phyloP scores from a whole-genome alignment of 2,113 vertebrate species.

The Platysteira castanea region DNA sequence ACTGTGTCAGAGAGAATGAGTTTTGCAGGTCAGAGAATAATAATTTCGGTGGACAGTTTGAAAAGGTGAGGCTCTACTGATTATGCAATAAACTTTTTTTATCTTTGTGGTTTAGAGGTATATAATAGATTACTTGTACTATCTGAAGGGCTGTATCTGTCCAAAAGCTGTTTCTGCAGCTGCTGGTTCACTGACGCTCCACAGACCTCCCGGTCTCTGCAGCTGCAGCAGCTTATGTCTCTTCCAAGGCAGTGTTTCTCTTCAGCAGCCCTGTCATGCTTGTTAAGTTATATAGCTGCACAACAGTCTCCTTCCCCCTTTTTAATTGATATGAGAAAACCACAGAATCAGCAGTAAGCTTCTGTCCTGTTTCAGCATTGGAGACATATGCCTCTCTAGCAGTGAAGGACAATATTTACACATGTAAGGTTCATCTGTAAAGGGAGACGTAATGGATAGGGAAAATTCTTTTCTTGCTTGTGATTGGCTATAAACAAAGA shows the following conservation, averaged over 20 bases:
- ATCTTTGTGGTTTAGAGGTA: not conserved
- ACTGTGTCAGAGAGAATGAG: not conserved
- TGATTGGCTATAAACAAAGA: not conserved
- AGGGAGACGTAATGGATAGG: not conserved
- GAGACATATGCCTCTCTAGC: not conserved
- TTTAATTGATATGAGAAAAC: not conserved
- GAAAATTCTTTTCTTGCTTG: not conserved
- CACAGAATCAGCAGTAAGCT: conserved; percentile 1
- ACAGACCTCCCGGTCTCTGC: not conserved
- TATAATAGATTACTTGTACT: not conserved
- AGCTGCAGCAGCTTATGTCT: conserved; percentile 11
- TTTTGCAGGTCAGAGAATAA: not conserved
- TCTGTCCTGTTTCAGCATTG: not conserved
- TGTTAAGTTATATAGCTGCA: conserved; percentile 32
- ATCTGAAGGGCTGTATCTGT: not conserved
- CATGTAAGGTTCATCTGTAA: not conserved
- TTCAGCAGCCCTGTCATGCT: conserved; percentile 10
- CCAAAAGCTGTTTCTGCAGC: conserved; percentile 23
- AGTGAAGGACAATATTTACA: not conserved
- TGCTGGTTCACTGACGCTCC: not conserved
- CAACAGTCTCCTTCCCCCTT: not conserved
- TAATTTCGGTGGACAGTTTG: not conserved
- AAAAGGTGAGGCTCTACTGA: not conserved
- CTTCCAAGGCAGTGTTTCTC: not conserved
- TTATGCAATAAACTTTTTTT: not conserved